phyloP scores from a whole-genome alignment of 2,113 vertebrate genomes.

The Felis chaus region DNA sequence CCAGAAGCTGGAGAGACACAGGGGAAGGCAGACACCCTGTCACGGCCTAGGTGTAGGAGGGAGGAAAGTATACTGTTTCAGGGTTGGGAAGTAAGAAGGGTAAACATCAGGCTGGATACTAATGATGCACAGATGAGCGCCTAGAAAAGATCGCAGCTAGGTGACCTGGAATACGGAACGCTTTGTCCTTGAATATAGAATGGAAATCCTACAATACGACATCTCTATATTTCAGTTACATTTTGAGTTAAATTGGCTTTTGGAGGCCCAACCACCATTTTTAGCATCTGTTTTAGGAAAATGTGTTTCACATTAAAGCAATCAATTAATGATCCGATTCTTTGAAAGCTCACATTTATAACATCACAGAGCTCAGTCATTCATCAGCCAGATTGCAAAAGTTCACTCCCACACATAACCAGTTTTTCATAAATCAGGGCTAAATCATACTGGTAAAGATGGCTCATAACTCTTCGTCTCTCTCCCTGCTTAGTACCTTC shows the following conservation, averaged over 20 bases:
- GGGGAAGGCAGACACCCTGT: background rate
- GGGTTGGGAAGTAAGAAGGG: background rate
- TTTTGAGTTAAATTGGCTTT: slow-evolving; percentile 30
- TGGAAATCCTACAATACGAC: background rate
- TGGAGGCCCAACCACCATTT: background rate
- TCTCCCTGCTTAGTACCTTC: background rate
- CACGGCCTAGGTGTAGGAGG: fast-evolving
- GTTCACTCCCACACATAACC: slow-evolving; percentile 46
- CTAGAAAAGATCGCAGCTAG: background rate
- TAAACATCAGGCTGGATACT: background rate
- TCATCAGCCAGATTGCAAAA: slow-evolving; percentile 51
- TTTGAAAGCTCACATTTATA: slow-evolving; percentile 50
- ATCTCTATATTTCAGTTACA: background rate
- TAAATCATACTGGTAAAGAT: slow-evolving; percentile 24
- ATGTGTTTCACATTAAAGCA: slow-evolving; percentile 38
- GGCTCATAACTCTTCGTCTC: slow-evolving; percentile 42
- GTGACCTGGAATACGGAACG: background rate
- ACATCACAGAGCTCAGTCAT: slow-evolving; percentile 54
- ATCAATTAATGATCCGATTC: slow-evolving; percentile 60
- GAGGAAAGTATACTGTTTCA: background rate
- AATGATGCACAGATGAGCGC: background rate
- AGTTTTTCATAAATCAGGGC: slow-evolving; percentile 67
- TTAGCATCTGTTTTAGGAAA: slow-evolving; percentile 49
- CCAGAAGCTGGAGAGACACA: background rate
- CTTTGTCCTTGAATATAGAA: background rate